These are phyloP conservation scores for Ferdinandea cuprea DNA, from an alignment of 2,888 invertebrate genomes.

Conservation along the genomic window DNA sequence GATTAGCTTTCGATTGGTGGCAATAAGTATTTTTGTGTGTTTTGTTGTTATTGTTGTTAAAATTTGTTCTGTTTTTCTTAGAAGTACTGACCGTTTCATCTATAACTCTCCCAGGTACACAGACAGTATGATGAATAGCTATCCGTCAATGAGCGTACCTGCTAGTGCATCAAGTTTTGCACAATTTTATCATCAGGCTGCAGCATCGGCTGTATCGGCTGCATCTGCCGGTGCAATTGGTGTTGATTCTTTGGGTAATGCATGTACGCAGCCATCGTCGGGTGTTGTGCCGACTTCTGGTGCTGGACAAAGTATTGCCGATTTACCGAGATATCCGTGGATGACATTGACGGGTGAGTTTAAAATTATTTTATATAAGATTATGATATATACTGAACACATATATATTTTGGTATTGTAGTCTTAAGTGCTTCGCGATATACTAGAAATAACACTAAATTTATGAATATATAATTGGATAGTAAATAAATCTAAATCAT, in stretches of 20 bases:
- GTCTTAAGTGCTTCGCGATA: no score
- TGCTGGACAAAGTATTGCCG: slow-evolving; percentile 93
- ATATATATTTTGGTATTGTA: background rate
- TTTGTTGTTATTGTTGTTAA: background rate
- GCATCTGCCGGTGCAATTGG: slow-evolving; percentile 89
- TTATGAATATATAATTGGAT: no score
- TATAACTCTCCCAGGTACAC: slow-evolving; percentile 81
- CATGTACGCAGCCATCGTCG: slow-evolving; percentile 89
- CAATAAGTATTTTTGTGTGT: background rate
- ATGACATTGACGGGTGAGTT: slow-evolving; percentile 96
- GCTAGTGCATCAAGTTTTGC: slow-evolving; percentile 85
- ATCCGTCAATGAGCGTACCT: slow-evolving; percentile 84
- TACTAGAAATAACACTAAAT: no score
- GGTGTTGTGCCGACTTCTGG: slow-evolving; percentile 84
- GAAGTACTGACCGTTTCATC: slow-evolving; percentile 43
- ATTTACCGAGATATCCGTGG: slow-evolving; percentile 97
- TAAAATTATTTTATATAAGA: slow-evolving; percentile 7
- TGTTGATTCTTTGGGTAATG: slow-evolving; percentile 91
- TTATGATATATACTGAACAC: background rate
- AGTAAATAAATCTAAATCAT: no score
- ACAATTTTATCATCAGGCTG: slow-evolving; percentile 95
- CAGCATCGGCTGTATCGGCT: slow-evolving; percentile 87
- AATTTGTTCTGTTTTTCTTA: slow-evolving; percentile 29
- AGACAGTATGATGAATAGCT: slow-evolving; percentile 83
- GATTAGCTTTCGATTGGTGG: slow-evolving; percentile 61